Percentiles rank a stretch among this genome's conserved stretches.
phyloP scores from a whole-genome alignment of 2,797 vertebrate species.

The Threskiornis aethiopicus region DNA sequence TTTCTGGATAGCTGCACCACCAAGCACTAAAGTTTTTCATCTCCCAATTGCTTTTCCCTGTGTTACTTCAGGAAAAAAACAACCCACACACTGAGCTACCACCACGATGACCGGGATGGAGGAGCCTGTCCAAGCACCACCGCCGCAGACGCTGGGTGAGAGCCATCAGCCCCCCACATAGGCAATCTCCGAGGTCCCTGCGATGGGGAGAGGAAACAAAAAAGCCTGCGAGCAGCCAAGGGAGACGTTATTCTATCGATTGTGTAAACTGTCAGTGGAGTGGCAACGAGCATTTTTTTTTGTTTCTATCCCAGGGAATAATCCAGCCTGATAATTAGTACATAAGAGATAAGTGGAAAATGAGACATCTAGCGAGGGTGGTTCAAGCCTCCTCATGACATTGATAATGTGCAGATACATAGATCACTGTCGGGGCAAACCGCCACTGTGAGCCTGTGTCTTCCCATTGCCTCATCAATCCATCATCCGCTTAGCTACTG shows the following conservation, averaged over 20 bases:
- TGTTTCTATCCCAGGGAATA: constrained; percentile 47
- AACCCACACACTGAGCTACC: background rate
- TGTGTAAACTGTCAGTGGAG: constrained; percentile 61
- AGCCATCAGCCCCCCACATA: background rate
- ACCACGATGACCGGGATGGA: background rate
- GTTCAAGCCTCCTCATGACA: constrained; percentile 64
- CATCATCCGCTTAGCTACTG: constrained; percentile 77
- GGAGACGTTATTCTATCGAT: constrained; percentile 36
- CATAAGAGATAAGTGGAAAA: constrained; percentile 53
- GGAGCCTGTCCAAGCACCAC: background rate
- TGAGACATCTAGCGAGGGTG: constrained; percentile 60
- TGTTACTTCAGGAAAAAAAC: background rate
- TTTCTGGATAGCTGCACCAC: background rate
- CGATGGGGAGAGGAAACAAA: constrained; percentile 19
- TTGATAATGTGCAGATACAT: constrained; percentile 67
- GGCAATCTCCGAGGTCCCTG: background rate
- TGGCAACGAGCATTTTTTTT: constrained; percentile 29
- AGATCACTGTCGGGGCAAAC: constrained; percentile 70
- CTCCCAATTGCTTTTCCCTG: background rate
- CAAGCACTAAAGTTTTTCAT: background rate
- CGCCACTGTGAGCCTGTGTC: constrained; percentile 55
- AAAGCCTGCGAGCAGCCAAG: background rate
- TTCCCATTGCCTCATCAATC: constrained; percentile 78
- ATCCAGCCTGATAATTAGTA: constrained; percentile 63
- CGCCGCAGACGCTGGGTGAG: background rate